Base-by-base conservation (phyloP, 2,888 invertebrate species). In the Conistra vaccinii region DNA sequence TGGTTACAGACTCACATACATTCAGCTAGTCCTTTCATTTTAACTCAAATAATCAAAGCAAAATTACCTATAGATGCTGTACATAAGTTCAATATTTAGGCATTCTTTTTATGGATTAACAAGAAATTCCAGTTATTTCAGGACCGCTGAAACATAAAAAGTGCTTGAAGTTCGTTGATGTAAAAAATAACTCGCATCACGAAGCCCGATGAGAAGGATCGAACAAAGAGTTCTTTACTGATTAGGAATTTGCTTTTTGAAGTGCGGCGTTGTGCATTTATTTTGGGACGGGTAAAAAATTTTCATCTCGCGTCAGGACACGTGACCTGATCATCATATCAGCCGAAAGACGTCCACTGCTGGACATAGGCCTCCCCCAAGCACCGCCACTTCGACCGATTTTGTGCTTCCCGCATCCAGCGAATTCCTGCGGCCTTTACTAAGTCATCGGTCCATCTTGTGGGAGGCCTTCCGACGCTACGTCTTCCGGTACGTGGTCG, bases 101-200 rank as follows among this genome's bases (percentile, higher is more conserved):
- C 20, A 73, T 61, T 76, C n/a, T 72, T 71, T 74, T 69, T 45
- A 61, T 57, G n/a, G 42, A 67, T 69, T 55, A 66, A 73, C 62
- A 76, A 73, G 55, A 32, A 69, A 63, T 17, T 63, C 26, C 29
- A n/a, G 32, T n/a, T 67, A 60, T 53, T 57, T 45, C 51, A 57
- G 26, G 17, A 48, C 51, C 53, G 12, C 42, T 53, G 68, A 58
- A 69, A 68, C 48, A 60, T 73, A 72, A 72, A 71, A 70, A 72
- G 58, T 58, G 42, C 70, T 83, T 69, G n/a, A 79, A 79, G 62
- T 81, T 81, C 63, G 58, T 7, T 51, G 70, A 84, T 69, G 74
- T 74, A 74, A 72, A 80, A 76, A 74, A 60, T 73, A 72, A 84
- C 75, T 73, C 53, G 65, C 20, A 77, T 78, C 73, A 76, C 7